Conservation (phyloP, 1,140 invertebrate species). For the Leptopilina boulardi region DNA sequence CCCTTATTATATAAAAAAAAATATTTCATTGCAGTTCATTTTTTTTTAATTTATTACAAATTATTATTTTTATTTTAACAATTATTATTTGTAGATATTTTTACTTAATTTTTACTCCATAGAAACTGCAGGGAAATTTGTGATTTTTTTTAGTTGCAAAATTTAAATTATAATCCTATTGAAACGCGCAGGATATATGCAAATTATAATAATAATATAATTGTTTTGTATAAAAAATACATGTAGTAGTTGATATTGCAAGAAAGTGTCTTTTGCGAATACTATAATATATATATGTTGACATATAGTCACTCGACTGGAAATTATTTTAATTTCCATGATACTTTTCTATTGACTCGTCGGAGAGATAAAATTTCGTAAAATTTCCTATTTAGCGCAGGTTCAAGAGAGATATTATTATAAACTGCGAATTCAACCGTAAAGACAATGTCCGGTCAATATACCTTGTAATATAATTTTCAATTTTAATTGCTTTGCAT, state of each 20-base stretch:
- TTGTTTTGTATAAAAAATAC: background rate
- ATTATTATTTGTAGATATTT: no score
- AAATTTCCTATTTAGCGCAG: background rate
- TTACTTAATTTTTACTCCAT: no score
- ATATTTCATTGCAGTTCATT: no score
- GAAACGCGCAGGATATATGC: background rate
- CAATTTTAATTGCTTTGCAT: background rate
- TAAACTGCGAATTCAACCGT: background rate
- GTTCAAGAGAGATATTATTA: background rate
- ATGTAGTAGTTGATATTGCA: background rate
- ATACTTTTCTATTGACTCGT: background rate
- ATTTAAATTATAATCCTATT: no score
- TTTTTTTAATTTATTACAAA: background rate
- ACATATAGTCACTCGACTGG: background rate
- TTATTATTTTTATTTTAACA: background rate
- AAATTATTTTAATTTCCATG: slow-evolving; percentile 31
- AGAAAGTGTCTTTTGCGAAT: slow-evolving; percentile 10
- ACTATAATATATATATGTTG: no score
- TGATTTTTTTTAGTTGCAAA: no score
- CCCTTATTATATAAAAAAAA: background rate
- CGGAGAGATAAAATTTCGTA: no score
- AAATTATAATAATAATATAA: background rate
- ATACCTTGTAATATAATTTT: background rate
- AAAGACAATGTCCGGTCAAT: background rate
- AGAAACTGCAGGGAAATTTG: no score